A percentile compares a stretch with the other conserved stretches of the same genome.
Evolutionary conservation across 2,113 vertebrate genomes (phyloP).

Genomic region (Phocoena sinus): DNA sequence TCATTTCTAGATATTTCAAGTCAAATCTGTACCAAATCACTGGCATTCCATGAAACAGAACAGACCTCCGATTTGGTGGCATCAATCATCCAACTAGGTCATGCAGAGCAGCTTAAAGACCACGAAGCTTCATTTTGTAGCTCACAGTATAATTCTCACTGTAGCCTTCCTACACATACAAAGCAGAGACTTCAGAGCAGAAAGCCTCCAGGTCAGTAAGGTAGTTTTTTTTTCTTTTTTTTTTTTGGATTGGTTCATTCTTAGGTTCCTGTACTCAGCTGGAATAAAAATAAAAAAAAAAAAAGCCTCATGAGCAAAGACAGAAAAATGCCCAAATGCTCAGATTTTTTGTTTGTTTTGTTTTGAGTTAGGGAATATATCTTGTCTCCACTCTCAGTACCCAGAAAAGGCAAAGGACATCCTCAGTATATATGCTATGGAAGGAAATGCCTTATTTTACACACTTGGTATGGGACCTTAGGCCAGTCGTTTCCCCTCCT

Average conservation of each 20-base stretch:
- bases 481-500: not conserved
- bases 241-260: not conserved
- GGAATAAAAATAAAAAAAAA: not conserved
- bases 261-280: not conserved
- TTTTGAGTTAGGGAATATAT: accelerated
- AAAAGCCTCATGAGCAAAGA: not conserved
- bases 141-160: not conserved
- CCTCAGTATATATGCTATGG: accelerated
- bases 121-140: not conserved
- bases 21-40: not conserved
- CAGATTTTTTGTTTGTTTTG: not conserved
- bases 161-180: not conserved
- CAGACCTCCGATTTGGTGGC: not conserved
- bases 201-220: not conserved
- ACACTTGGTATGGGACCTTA: not conserved
- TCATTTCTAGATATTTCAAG: not conserved
- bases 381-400: accelerated
- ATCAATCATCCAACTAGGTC: not conserved
- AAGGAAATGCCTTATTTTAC: no score
- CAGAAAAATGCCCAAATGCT: not conserved
- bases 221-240: not conserved
- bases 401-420: not conserved
- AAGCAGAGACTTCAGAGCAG: not conserved
- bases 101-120: not conserved
- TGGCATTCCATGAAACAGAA: not conserved